A percentile compares a stretch with the other conserved stretches of the same genome.
phyloP scores from a whole-genome alignment of 2,797 vertebrate species.

The Meda fulgida region DNA sequence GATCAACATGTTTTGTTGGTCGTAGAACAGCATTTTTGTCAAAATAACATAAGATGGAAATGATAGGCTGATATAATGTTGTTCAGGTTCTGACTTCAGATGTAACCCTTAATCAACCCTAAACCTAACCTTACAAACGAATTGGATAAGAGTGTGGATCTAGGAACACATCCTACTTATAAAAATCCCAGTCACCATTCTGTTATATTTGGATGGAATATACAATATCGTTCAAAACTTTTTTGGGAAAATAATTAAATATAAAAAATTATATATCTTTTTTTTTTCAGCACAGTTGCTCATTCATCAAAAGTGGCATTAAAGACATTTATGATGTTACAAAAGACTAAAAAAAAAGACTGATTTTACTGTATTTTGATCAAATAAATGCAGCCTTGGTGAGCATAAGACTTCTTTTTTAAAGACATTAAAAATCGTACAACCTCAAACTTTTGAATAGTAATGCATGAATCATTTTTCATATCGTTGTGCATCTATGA shows the following conservation, averaged over 20 bases:
- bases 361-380: neutral
- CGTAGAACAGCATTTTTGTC: neutral
- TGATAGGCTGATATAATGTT: slow-evolving; percentile 2
- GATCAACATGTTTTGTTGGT: slow-evolving; percentile 15
- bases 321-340: neutral
- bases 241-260: no score
- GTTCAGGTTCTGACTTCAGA: neutral
- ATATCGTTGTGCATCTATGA: neutral
- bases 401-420: neutral
- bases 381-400: neutral
- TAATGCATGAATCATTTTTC: neutral
- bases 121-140: neutral
- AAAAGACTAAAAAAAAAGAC: neutral
- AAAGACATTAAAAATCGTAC: neutral
- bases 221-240: neutral
- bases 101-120: neutral
- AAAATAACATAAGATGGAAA: neutral
- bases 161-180: neutral
- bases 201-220: neutral
- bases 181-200: neutral
- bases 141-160: neutral
- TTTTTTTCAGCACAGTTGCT: neutral
- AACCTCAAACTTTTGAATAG: neutral
- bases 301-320: neutral
- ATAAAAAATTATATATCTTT: no score